phyloP scores from a whole-genome alignment of 2,888 invertebrate species.

The Aphidius colemani region DNA sequence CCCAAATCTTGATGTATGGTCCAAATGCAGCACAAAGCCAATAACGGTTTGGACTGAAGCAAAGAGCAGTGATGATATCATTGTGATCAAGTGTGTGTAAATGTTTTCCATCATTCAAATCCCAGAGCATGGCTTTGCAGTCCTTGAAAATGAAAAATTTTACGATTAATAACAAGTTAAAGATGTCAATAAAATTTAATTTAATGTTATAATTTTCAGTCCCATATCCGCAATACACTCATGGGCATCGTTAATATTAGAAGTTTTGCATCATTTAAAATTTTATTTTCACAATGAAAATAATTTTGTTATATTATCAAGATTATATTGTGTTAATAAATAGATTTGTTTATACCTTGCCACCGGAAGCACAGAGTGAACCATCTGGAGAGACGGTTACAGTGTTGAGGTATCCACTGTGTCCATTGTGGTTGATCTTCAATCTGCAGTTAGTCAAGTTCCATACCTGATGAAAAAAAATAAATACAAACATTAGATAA shows the following conservation, averaged over 20 bases:
- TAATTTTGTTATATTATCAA: background rate
- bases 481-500: background rate
- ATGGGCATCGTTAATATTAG: slow-evolving; percentile 37
- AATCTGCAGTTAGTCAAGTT: slow-evolving; percentile 97
- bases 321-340: no score
- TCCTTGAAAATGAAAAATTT: slow-evolving; percentile 65
- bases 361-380: slow-evolving; percentile 98
- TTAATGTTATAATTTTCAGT: slow-evolving; percentile 34
- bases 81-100: slow-evolving; percentile 98
- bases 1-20: slow-evolving; percentile 98
- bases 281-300: slow-evolving; percentile 19
- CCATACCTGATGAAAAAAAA: slow-evolving; percentile 75
- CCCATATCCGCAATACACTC: slow-evolving; percentile 49
- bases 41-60: slow-evolving; percentile 99
- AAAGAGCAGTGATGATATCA: slow-evolving; percentile 96
- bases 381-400: slow-evolving; percentile 99
- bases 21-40: slow-evolving; percentile 99
- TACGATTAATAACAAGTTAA: background rate
- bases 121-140: slow-evolving; percentile 99
- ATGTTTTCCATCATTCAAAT: slow-evolving; percentile 98
- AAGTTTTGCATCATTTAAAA: slow-evolving; percentile 29
- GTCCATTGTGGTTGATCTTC: slow-evolving; percentile 98
- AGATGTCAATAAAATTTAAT: background rate
- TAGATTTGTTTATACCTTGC: slow-evolving; percentile 68
- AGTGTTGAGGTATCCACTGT: slow-evolving; percentile 96